phyloP scores from a whole-genome alignment of 2,797 vertebrate species.

The Meriones psammophilus region DNA sequence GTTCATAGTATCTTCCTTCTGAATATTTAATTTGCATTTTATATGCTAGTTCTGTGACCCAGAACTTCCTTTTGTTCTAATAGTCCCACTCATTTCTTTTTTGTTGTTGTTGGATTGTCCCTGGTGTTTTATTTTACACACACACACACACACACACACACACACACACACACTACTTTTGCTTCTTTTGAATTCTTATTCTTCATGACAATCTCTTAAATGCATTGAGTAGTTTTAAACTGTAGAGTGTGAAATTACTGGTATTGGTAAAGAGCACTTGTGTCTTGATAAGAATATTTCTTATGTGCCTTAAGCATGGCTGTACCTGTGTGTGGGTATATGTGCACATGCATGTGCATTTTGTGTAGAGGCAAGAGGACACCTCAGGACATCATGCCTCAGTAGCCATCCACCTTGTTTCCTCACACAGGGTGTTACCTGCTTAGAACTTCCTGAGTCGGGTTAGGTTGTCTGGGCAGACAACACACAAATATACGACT shows the following conservation, averaged over 20 bases:
- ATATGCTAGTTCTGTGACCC: background rate
- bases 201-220: background rate
- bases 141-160: background rate
- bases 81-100: slow-evolving; percentile 13
- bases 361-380: background rate
- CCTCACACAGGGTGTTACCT: background rate
- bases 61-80: slow-evolving; percentile 39
- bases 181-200: background rate
- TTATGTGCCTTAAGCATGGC: background rate
- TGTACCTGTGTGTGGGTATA: background rate
- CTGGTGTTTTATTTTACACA: background rate
- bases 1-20: background rate
- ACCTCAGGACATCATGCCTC: background rate
- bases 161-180: background rate
- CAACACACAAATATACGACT: background rate
- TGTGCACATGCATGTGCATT: background rate
- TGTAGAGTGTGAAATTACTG: background rate
- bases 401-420: background rate
- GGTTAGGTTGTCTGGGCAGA: background rate
- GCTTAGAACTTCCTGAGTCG: background rate
- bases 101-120: background rate
- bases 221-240: background rate
- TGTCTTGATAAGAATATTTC: background rate
- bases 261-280: background rate
- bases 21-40: slow-evolving; percentile 20